Evolutionary conservation across 1,140 invertebrate genomes (phyloP).

Genomic region (Drosophila subobscura): DNA sequence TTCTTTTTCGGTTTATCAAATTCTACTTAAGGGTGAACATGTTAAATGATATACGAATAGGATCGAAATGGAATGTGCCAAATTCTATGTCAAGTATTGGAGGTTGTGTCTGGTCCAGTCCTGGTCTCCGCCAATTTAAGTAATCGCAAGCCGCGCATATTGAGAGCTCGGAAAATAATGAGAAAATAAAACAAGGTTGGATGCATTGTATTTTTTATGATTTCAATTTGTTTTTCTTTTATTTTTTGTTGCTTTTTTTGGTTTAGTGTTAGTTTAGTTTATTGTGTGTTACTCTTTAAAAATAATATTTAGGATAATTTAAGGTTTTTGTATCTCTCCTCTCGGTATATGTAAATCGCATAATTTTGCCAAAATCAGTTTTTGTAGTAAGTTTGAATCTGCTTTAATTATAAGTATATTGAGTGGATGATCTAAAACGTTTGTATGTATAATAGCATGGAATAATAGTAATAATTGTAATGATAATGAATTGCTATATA

Average conservation of each 20-base stretch:
- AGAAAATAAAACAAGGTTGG: slow-evolving; percentile 75
- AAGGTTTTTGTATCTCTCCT: slow-evolving; percentile 52
- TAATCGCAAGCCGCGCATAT: slow-evolving; percentile 32
- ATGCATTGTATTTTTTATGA: slow-evolving; percentile 57
- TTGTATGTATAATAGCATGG: slow-evolving; percentile 72
- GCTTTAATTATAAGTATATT: slow-evolving; percentile 49
- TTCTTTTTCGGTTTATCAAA: slow-evolving; percentile 55
- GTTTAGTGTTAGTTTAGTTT: slow-evolving; percentile 42
- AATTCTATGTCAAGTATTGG: slow-evolving; percentile 53
- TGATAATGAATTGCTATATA: slow-evolving; percentile 44
- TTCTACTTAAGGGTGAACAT: slow-evolving; percentile 23
- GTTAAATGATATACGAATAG: slow-evolving; percentile 29
- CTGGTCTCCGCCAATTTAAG: slow-evolving; percentile 61
- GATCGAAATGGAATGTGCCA: slow-evolving; percentile 37
- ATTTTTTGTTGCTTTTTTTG: slow-evolving; percentile 68
- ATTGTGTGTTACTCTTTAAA: slow-evolving; percentile 66
- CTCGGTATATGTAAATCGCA: slow-evolving; percentile 67
- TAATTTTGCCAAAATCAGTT: slow-evolving; percentile 82
- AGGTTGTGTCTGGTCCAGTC: slow-evolving; percentile 35
- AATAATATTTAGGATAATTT: slow-evolving; percentile 76
- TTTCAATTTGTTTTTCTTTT: slow-evolving; percentile 69
- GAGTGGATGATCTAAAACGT: slow-evolving; percentile 60
- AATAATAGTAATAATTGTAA: slow-evolving; percentile 72
- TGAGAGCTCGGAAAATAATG: slow-evolving; percentile 42
- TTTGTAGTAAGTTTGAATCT: slow-evolving; percentile 62